These are phyloP conservation scores for Eupithecia exiguata DNA, from an alignment of 2,888 invertebrate species.

Conservation along the genomic window DNA sequence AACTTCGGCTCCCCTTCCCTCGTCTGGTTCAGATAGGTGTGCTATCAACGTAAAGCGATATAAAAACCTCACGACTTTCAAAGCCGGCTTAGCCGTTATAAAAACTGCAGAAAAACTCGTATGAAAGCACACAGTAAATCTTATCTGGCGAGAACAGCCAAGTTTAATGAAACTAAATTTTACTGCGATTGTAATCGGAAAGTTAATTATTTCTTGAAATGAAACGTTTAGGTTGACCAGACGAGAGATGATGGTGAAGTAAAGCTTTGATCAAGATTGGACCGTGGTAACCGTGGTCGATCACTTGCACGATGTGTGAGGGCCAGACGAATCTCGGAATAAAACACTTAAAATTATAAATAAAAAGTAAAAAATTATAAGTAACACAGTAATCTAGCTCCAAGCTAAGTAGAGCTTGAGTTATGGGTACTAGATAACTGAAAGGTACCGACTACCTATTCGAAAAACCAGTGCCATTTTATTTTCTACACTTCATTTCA, in stretches of 20 bases:
- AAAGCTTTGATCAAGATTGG: neutral
- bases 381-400: too few relatives aligned
- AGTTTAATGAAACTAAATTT: neutral
- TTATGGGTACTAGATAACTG: too few relatives aligned
- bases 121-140: slow-evolving; percentile 26
- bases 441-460: too few relatives aligned
- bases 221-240: neutral
- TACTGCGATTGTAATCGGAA: neutral
- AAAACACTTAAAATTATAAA: too few relatives aligned
- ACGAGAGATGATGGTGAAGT: neutral
- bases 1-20: neutral
- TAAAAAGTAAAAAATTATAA: too few relatives aligned
- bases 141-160: neutral
- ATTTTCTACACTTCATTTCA: too few relatives aligned
- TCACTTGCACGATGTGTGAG: too few relatives aligned
- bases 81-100: slow-evolving; percentile 9
- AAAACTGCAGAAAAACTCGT: slow-evolving; percentile 29
- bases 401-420: too few relatives aligned
- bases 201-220: slow-evolving; percentile 4
- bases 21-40: neutral
- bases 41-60: neutral
- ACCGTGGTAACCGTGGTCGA: neutral
- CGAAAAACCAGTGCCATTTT: too few relatives aligned
- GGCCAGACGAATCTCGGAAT: too few relatives aligned
- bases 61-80: slow-evolving; percentile 18